Evolutionary conservation across 2,113 vertebrate genomes (phyloP).

Genomic region (Percopsis transmontana): DNA sequence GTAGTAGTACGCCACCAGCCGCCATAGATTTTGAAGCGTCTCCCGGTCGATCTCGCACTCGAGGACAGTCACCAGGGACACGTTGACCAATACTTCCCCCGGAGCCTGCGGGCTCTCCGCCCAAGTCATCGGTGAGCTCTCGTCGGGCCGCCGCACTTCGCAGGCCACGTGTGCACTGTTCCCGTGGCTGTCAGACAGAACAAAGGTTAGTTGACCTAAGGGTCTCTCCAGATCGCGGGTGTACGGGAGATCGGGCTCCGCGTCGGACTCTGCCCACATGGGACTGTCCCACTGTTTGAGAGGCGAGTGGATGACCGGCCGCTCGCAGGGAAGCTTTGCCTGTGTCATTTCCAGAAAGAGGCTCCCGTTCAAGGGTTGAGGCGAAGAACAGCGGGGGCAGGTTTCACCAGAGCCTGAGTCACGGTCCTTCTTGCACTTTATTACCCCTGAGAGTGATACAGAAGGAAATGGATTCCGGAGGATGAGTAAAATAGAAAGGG

Average conservation of each 20-base stretch:
- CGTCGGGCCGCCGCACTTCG: conserved; percentile 67
- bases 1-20: conserved; percentile 81
- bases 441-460: conserved; percentile 65
- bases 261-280: conserved; percentile 68
- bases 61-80: conserved; percentile 69
- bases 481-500: background rate
- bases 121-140: conserved; percentile 70
- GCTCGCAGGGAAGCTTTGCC: conserved; percentile 70
- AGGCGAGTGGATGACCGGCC: conserved; percentile 69
- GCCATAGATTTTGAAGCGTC: conserved; percentile 78
- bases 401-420: conserved; percentile 54
- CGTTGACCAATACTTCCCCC: conserved; percentile 68
- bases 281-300: conserved; percentile 73
- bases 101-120: conserved; percentile 44
- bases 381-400: conserved; percentile 74
- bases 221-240: conserved; percentile 75
- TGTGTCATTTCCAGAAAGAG: conserved; percentile 57
- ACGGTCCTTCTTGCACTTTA: conserved; percentile 83
- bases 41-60: conserved; percentile 82
- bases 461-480: background rate
- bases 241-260: conserved; percentile 75
- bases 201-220: conserved; percentile 71
- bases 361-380: conserved; percentile 71
- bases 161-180: conserved; percentile 80
- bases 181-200: conserved; percentile 78